Base-by-base conservation (phyloP, 2,797 vertebrate genomes). In the Smutsia temminckii region DNA sequence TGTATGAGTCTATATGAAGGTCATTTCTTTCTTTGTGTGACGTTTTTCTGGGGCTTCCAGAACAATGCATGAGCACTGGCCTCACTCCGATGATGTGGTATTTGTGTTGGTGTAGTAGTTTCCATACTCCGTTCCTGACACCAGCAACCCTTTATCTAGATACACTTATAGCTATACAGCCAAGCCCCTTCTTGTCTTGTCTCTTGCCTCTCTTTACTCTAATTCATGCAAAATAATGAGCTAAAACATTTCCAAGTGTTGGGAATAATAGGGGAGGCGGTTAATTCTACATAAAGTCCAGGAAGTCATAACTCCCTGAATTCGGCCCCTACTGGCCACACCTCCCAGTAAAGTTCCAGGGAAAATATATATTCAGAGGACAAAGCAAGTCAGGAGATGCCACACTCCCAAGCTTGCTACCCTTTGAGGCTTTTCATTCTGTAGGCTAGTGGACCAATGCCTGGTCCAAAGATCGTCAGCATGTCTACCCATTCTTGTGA, bases 21-120 rank as follows among this genome's bases (percentile, higher is more conserved):
- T 42, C 27, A 78, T 89, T 89, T 57, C 77, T 89, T 57, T 71
- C 64, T 90, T 77, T 68, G 53, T 17, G 8, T 69, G 55, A 75
- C 37, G 14, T 40, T 75, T 91, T 57, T 53, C 53, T 79, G 61
- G 64, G 66, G 2, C 27, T n/a, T 77, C 25, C 37, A 79, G 17
- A 87, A 23, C 34, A 88, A 57, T 21, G 64, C 12, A 12, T 32
- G 12, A 53, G 49, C 17, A 55, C 7, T 71, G 53, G 16, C n/a
- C 27, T 87, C 71, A 34, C 53, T 51, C 55, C 63, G 46, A 4
- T 5, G 11, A 25, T 3, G 53, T 51, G 49, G 17, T 34, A 3
- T 20, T 13, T 86, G 32, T 74, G 57, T 61, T n/a, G 1, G 3
- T 8, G 13, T 14, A 9, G 18, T 40, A 13, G 1, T 42, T 74